Evolutionary conservation across 2,888 invertebrate species (phyloP).

Genomic region (Eupithecia vulgata): DNA sequence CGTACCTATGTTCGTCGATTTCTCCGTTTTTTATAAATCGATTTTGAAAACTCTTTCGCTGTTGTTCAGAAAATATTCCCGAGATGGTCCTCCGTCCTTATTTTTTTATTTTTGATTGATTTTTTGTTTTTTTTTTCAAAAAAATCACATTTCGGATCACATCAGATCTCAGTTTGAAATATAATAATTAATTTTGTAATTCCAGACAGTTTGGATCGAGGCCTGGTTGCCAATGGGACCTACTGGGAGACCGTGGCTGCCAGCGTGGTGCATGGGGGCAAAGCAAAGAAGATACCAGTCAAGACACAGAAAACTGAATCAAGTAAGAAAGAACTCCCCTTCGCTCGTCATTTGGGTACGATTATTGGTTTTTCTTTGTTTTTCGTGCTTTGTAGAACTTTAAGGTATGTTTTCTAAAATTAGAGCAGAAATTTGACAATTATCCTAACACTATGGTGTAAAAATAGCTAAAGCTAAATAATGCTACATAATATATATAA

Average conservation of each 20-base stretch:
- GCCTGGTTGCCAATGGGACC: slow-evolving; percentile 57
- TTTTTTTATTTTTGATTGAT: too few relatives aligned
- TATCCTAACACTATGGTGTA: neutral
- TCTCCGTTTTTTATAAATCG: too few relatives aligned
- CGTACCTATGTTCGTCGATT: too few relatives aligned
- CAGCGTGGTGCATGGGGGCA: slow-evolving; percentile 40
- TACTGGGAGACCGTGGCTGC: slow-evolving; percentile 60
- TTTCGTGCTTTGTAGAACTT: neutral
- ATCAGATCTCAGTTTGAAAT: neutral
- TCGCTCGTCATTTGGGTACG: slow-evolving; percentile 11
- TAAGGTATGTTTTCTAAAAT: neutral
- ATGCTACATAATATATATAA: too few relatives aligned
- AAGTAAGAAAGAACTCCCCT: neutral
- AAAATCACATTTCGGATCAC: too few relatives aligned
- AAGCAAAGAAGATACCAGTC: slow-evolving; percentile 17
- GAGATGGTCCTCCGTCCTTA: too few relatives aligned
- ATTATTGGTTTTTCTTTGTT: neutral
- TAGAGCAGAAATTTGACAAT: neutral
- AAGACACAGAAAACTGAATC: neutral
- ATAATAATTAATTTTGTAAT: neutral
- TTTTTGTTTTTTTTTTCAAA: too few relatives aligned
- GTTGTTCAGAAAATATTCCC: too few relatives aligned
- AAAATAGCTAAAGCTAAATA: neutral
- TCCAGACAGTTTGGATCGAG: slow-evolving; percentile 63
- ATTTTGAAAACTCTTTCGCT: too few relatives aligned